Evolutionary conservation across 2,797 vertebrate species (phyloP).

Genomic region (Melanotaenia boesemani): DNA sequence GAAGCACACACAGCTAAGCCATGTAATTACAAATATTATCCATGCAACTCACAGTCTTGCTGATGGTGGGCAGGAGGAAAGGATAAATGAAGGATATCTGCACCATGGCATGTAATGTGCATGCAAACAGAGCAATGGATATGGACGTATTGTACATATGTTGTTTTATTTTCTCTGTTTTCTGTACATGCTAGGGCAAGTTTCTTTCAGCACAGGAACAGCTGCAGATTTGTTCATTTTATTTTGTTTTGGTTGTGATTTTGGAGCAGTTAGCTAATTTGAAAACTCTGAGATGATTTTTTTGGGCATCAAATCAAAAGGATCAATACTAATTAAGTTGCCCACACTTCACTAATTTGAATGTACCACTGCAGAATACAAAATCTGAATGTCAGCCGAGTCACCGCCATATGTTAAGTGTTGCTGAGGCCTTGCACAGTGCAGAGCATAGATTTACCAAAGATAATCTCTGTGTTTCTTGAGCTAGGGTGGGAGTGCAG

Average conservation of each 20-base stretch:
- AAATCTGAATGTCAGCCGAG: slow-evolving; percentile 47
- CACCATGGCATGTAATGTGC: background rate
- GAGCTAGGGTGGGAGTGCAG: slow-evolving; percentile 7
- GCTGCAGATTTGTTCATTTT: slow-evolving; percentile 9
- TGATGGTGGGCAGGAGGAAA: slow-evolving; percentile 26
- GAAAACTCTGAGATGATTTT: slow-evolving; percentile 12
- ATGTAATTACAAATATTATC: slow-evolving; percentile 55
- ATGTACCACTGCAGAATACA: slow-evolving; percentile 29
- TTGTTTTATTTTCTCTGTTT: too few relatives aligned
- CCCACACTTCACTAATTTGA: slow-evolving; percentile 29
- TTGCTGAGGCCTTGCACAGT: slow-evolving; percentile 26
- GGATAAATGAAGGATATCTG: slow-evolving; percentile 32
- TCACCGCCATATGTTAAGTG: slow-evolving; percentile 31
- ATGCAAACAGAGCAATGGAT: background rate
- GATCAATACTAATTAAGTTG: slow-evolving; percentile 52
- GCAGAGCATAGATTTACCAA: slow-evolving; percentile 47
- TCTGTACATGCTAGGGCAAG: too few relatives aligned
- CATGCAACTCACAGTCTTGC: slow-evolving; percentile 26
- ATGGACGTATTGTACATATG: too few relatives aligned
- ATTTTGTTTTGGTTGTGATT: slow-evolving; percentile 15
- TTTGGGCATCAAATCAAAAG: slow-evolving; percentile 34
- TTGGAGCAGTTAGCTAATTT: slow-evolving; percentile 21
- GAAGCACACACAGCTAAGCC: slow-evolving; percentile 39
- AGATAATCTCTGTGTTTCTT: slow-evolving; percentile 64
- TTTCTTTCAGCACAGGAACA: too few relatives aligned